These are phyloP conservation scores for Aphaenogaster ashmeadi DNA, from an alignment of 1,140 invertebrate genomes.

Conservation along the genomic window DNA sequence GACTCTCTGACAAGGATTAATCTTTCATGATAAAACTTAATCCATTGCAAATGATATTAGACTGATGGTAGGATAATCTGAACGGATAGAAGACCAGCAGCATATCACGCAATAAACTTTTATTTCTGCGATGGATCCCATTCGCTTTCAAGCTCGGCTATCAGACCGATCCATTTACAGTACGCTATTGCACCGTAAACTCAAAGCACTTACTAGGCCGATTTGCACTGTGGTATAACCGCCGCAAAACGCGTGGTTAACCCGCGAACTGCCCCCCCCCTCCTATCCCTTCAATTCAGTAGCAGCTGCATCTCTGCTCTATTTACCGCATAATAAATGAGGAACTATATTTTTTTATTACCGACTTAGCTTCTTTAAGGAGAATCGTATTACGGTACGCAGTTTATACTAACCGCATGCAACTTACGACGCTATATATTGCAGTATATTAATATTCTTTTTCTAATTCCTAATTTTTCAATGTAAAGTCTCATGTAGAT, in stretches of 20 bases:
- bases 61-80: neutral
- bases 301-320: neutral
- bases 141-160: constrained; percentile 34
- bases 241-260: constrained; percentile 28
- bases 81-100: neutral
- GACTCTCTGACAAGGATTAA: neutral
- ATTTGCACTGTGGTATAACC: constrained; percentile 38
- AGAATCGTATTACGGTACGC: neutral
- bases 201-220: constrained; percentile 41
- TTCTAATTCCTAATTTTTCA: neutral
- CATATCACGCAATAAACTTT: neutral
- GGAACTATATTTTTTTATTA: neutral
- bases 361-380: neutral
- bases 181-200: constrained; percentile 39
- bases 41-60: constrained; percentile 3
- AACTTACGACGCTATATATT: neutral
- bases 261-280: neutral
- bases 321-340: constrained; percentile 10
- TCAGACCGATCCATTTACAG: constrained; percentile 32
- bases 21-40: neutral
- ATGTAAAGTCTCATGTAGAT: neutral
- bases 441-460: neutral
- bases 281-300: neutral
- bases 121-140: neutral
- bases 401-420: neutral